Evolutionary conservation across 2,797 vertebrate genomes (phyloP), one percentile per base, ranked within the genome.

Genomic region (Pygocentrus nattereri): DNA sequence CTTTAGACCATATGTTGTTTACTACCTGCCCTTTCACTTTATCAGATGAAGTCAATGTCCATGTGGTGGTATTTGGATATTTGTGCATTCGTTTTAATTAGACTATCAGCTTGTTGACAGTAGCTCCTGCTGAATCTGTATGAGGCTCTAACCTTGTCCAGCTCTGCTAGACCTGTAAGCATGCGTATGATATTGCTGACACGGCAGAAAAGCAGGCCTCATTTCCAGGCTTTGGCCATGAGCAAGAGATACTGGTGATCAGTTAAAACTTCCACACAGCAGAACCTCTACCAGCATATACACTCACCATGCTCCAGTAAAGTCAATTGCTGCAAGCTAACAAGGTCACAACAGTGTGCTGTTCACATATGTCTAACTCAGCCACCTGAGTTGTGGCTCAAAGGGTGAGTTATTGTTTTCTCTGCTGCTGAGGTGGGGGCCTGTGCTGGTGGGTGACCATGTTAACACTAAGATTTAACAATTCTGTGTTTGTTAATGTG

Each of bases 211-310:
- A 73, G 25, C 62, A 70, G 74, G 58, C 47, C 62, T 84, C 67
- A 79, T 68, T 70, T 70, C 19, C 56, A 74, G 44, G 78, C 64
- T 58, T 58, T 62, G 61, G 50, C 65, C 72, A 70, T 30, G 50
- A 76, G 62, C 71, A 69, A 69, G 41, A 58, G 5, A 67, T 47
- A 54, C 38, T 64, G 16, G 75, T 49, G 64, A 78, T 69, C 34
- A 78, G 62, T 68, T 68, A 68, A 58, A 58, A 58, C 31, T 59
- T 52, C 76, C 65, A 70, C 23, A 2, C 64, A 68, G 64, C 52
- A 78, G 5, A 19, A 19, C 25, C 13, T 31, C 50, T 77, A 52
- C 54, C 62, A n/a, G 31, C 44, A 27, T 59, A 15, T 59, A 31
- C 27, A 64, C 59, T 10, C 44, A 2, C 10, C 19, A 18, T 1